Evolutionary conservation across 2,888 invertebrate genomes (phyloP), one percentile per base, ranked within the genome.

Genomic region (Coelogynopora nodosa): DNA sequence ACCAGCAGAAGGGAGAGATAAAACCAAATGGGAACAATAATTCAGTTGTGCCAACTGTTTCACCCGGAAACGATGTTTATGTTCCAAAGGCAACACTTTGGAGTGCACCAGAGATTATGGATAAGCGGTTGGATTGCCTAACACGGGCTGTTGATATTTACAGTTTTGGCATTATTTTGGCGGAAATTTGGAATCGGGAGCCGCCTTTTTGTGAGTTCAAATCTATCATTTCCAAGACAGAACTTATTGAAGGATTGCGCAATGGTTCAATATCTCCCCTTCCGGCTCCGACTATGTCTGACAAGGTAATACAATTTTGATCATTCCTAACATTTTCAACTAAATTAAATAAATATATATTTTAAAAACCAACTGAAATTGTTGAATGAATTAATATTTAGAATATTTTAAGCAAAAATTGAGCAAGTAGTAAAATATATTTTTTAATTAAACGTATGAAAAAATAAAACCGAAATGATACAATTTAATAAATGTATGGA

Each of bases 161-260:
- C 88, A 90, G 90, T 86, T 90, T 90, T 82, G 89, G 89, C 0
- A 90, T 91, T 29, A 89, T 91, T 10, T 87, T 91, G 10, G 89
- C 90, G 84, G 91, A 91, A 87, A 89, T 91, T 26, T 90, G 90
- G 86, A 90, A 90, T 0, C 84, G 89, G 31, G 88, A 89, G n/a
- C 89, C 90, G 30, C 90, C 90, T 0, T 90, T 81, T 30, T 26
- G 30, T 74, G 74, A 74, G 27, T 74, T 74, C 27, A 74, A 74
- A 23, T 74, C 74, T 10, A 74, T 74, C 5, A 74, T 74, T 23
- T 74, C 74, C 10, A 74, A 74, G 27, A 74, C 74, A 26, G 74
- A 74, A 23, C 74, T 74, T 5, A n/a, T 74, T 74, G 74, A 74
- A 5, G 74, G 74, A 5, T 26, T 74, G 27, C 5, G 74, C 5